Percentiles rank a stretch among this genome's conserved stretches.
phyloP scores from a whole-genome alignment of 2,797 vertebrate genomes.

The Micrastur ruficollis region DNA sequence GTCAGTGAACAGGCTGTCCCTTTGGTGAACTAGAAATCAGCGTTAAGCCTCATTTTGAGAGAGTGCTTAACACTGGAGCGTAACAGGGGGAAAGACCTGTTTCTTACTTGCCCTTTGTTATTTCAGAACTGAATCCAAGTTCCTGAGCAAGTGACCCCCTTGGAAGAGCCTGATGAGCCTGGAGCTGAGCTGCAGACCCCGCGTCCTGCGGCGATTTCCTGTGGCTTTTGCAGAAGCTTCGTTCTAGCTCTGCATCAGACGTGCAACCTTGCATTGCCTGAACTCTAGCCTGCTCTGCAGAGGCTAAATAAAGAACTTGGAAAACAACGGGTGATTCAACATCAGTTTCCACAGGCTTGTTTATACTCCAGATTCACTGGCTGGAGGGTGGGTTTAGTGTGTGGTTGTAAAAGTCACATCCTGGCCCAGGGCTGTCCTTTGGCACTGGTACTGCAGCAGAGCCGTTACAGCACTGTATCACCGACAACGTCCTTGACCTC shows the following conservation, averaged over 20 bases:
- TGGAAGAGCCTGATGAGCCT: neutral
- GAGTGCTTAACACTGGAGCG: neutral
- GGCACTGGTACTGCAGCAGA: neutral
- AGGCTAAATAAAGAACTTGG: neutral
- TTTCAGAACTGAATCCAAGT: neutral
- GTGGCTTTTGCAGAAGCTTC: accelerated
- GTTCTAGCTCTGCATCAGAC: neutral
- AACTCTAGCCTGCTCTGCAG: neutral
- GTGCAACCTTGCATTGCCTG: neutral
- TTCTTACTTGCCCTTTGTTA: neutral
- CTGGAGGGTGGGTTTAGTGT: neutral
- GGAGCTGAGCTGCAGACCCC: neutral
- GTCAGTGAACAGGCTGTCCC: accelerated
- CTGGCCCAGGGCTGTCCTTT: neutral
- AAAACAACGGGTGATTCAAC: neutral
- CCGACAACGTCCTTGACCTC: neutral
- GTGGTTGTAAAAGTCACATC: neutral
- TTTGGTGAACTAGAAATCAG: neutral
- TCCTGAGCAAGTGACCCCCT: neutral
- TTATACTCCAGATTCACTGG: neutral
- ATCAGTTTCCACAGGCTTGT: neutral
- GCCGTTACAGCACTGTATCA: neutral
- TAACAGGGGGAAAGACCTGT: neutral
- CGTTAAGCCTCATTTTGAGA: neutral
- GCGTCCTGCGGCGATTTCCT: neutral